A percentile compares a stretch with the other conserved stretches of the same genome.
These are phyloP conservation scores for Drosophila aldrichi DNA, from an alignment of 2,888 invertebrate genomes.

Conservation along the genomic window DNA sequence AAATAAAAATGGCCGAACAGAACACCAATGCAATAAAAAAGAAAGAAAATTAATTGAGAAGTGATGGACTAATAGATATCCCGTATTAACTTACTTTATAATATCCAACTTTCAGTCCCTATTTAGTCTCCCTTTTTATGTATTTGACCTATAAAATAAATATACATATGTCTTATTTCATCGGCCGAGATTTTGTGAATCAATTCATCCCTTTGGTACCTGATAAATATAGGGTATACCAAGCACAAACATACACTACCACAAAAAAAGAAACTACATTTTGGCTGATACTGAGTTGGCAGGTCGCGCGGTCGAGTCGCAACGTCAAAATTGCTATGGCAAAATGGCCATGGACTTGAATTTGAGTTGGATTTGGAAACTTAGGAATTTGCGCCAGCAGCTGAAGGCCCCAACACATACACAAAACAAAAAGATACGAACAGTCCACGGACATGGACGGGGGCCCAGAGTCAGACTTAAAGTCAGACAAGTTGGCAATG, in stretches of 20 bases:
- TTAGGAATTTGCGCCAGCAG: conserved; percentile 71
- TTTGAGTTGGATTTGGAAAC: conserved; percentile 72
- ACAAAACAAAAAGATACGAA: conserved; percentile 14
- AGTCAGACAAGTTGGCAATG: conserved; percentile 64
- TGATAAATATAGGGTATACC: conserved; percentile 25
- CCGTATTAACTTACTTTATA: background rate
- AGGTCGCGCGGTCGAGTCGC: conserved; percentile 63
- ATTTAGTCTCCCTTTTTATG: too few species aligned
- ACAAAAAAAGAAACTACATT: background rate
- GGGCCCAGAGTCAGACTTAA: conserved; percentile 23
- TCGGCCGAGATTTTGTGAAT: background rate
- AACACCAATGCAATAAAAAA: conserved; percentile 18
- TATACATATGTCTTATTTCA: background rate
- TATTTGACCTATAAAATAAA: background rate
- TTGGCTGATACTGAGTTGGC: conserved; percentile 45
- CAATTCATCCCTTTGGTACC: background rate
- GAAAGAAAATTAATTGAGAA: conserved; percentile 1
- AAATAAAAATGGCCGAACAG: conserved; percentile 30
- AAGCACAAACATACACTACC: conserved; percentile 1
- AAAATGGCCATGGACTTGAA: conserved; percentile 69
- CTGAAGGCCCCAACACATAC: conserved; percentile 48
- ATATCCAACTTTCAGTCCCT: too few species aligned
- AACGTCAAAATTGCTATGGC: conserved; percentile 67
- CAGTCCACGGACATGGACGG: conserved; percentile 16
- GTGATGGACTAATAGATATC: background rate